Percentiles rank a stretch among this genome's conserved stretches.
phyloP scores from a whole-genome alignment of 2,113 vertebrate species.

The Hydrolagus affinis region DNA sequence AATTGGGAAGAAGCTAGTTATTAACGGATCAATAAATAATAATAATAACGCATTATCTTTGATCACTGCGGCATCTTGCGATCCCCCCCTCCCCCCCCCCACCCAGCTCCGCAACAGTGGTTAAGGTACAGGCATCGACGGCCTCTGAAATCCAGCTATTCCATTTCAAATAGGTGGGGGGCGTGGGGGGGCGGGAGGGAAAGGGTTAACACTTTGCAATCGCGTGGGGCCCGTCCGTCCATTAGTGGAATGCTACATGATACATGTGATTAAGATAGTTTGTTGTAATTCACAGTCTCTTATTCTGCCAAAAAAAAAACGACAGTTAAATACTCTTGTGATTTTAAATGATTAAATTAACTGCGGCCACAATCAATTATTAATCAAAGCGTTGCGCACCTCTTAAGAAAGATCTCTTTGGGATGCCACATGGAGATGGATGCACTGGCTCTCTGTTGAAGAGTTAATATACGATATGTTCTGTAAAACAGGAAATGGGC shows the following conservation, averaged over 20 bases:
- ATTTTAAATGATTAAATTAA: constrained; percentile 23
- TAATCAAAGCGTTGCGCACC: not conserved
- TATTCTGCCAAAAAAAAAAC: constrained; percentile 5
- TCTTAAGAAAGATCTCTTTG: constrained; percentile 1
- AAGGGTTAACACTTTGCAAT: not conserved
- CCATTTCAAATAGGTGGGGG: too few species aligned
- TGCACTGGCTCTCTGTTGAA: not conserved
- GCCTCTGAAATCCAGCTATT: too few species aligned
- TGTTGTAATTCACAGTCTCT: not conserved
- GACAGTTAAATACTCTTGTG: not conserved
- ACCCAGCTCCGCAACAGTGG: too few species aligned
- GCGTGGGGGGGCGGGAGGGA: too few species aligned
- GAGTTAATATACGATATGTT: not conserved
- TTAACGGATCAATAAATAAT: too few species aligned
- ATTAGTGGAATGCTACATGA: not conserved
- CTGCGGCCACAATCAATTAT: not conserved
- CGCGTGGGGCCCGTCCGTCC: too few species aligned
- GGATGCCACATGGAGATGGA: not conserved
- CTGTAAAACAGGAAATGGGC: not conserved
- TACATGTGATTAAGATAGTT: not conserved
- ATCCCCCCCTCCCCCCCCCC: too few species aligned
- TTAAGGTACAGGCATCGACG: not conserved
- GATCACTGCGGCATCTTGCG: too few species aligned
- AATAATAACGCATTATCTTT: too few species aligned
- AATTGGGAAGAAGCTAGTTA: too few species aligned